phyloP scores from a whole-genome alignment of 2,888 invertebrate genomes.

The Morpho deidamia region DNA sequence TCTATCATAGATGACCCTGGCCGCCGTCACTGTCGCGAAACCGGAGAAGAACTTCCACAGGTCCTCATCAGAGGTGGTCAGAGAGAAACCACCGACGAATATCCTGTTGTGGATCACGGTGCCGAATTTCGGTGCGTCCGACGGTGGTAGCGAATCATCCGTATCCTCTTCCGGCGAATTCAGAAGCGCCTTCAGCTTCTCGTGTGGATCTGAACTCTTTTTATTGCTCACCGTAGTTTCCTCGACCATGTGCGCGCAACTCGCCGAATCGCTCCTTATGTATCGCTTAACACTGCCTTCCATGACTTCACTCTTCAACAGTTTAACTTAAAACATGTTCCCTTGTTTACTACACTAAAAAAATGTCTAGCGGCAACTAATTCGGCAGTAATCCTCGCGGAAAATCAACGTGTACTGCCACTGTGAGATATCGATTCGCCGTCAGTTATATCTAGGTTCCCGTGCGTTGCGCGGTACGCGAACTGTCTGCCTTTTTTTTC shows the following conservation, averaged over 20 bases:
- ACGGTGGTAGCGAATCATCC: constrained; percentile 63
- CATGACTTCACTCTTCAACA: constrained; percentile 39
- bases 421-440: constrained; percentile 41
- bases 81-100: constrained; percentile 97
- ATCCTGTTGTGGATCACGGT: constrained; percentile 96
- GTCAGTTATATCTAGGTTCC: constrained; percentile 34
- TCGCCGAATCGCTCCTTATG: constrained; percentile 69
- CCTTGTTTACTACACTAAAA: constrained; percentile 72
- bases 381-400: constrained; percentile 49
- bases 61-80: constrained; percentile 95
- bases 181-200: constrained; percentile 64
- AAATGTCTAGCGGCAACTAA: constrained; percentile 58
- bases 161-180: constrained; percentile 68
- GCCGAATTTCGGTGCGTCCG: constrained; percentile 81
- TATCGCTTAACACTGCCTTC: constrained; percentile 65
- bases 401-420: constrained; percentile 54
- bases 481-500: constrained; percentile 24
- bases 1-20: constrained; percentile 96
- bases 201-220: constrained; percentile 65
- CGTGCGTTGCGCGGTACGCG: constrained; percentile 50
- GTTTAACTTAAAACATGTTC: constrained; percentile 62
- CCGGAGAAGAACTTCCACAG: constrained; percentile 93
- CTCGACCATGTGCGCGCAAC: constrained; percentile 72
- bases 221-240: constrained; percentile 57
- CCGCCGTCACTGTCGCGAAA: constrained; percentile 93